Conservation (phyloP, 1,140 invertebrate genomes). For the Drosophila sp. region DNA sequence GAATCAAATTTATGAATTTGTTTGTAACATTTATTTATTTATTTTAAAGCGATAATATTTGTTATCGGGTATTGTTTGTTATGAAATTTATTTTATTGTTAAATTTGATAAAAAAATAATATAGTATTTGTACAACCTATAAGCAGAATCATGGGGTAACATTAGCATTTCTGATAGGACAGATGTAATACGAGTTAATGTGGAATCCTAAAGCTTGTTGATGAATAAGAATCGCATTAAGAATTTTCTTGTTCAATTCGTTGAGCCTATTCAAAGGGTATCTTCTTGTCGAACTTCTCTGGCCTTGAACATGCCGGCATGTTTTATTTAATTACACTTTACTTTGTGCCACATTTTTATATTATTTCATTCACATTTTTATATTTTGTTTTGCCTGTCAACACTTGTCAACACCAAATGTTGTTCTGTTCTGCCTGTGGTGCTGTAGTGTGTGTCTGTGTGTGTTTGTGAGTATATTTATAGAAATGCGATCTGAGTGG, state of each 20-base stretch:
- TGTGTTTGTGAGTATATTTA: constrained; percentile 35
- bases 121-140: no score
- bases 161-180: no score
- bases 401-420: constrained; percentile 74
- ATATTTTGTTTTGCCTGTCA: constrained; percentile 60
- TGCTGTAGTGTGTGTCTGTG: constrained; percentile 1
- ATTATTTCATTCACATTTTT: constrained; percentile 48
- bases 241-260: background rate
- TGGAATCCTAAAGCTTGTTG: no score
- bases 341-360: constrained; percentile 38
- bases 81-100: no score
- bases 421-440: constrained; percentile 42
- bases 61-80: no score
- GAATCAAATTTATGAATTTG: no score
- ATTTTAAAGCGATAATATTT: no score
- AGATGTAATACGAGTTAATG: no score
- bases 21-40: background rate
- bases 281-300: background rate
- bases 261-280: background rate
- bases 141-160: no score
- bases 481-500: constrained; percentile 20
- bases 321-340: constrained; percentile 29
- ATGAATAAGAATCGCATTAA: no score
- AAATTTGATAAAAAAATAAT: no score
- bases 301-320: background rate